Base-by-base conservation (phyloP, 2,888 invertebrate species). In the Serripes groenlandicus region DNA sequence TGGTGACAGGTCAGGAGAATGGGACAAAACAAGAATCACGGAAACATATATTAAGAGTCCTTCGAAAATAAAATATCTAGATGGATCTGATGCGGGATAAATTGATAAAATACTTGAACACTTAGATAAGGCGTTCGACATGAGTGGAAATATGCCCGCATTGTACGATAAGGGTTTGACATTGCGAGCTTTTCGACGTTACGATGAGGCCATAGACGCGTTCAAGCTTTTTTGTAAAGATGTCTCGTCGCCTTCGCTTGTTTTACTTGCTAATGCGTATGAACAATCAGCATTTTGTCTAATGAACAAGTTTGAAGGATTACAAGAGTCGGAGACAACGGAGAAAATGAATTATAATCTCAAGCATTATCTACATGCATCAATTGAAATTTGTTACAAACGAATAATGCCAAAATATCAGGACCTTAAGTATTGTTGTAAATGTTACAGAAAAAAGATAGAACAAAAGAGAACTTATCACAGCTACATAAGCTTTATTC, bases 261-360 rank as follows among this genome's bases (percentile, higher is more conserved):
- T 81, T 3, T 56, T 32, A 4, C 52, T 74, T 23, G 68, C 81
- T 64, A 81, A 81, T 75, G 56, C 77, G 4, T 81, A 74, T 42
- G 81, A 81, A 58, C 81, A 81, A 70, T 74, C 81, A 30, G 81
- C 74, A 4, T 54, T 77, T 37, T 81, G 81, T 54, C 23, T 81
- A n/a, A 42, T 62, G 28, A 78, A 81, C 23, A 56, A 54, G 21
- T 26, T 62, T 34, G 11, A 5, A 5, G 18, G 52, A 18, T 26
- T 60, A 7, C 30, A 18, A 18, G 37, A 74, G 9, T 28, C 52
- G 7, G 3, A 9, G 11, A 9, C 26, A 26, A 21, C 23, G 23
- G 54, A 7, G 23, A 28, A 58, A 28, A 26, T 58, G 58, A 58
- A 58, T 26, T 26, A 9, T 28, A 58, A 58, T 26, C 28, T 58